Conservation (phyloP, 2,888 invertebrate genomes). For the Lasioglossum pauxillum region DNA sequence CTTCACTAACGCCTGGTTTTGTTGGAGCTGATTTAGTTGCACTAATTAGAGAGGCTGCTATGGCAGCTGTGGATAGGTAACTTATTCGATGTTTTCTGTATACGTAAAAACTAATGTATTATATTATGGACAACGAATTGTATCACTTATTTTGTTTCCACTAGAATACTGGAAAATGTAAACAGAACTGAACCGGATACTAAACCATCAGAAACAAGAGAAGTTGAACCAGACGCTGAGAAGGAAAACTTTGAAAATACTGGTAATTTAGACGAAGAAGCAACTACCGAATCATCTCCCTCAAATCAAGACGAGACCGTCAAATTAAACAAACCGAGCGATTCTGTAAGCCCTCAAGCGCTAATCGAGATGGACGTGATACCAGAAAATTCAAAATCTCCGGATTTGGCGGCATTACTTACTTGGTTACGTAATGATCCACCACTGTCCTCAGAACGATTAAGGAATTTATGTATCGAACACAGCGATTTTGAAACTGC, state of each 20-base stretch:
- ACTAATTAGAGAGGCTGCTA: constrained; percentile 94
- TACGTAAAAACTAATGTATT: background rate
- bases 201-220: constrained; percentile 64
- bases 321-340: constrained; percentile 30
- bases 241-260: constrained; percentile 61
- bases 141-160: constrained; percentile 24
- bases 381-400: constrained; percentile 57
- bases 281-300: constrained; percentile 33
- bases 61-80: constrained; percentile 92
- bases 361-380: constrained; percentile 56
- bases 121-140: constrained; percentile 10
- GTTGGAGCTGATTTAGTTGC: constrained; percentile 97
- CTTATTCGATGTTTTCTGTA: background rate
- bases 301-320: constrained; percentile 35
- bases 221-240: constrained; percentile 48
- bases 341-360: constrained; percentile 28
- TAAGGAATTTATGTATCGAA: constrained; percentile 89
- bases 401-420: constrained; percentile 86
- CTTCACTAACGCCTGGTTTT: constrained; percentile 96
- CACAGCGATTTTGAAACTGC: constrained; percentile 92
- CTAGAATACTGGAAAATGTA: constrained; percentile 81
- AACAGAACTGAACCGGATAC: constrained; percentile 72
- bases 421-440: constrained; percentile 88
- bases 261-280: constrained; percentile 48
- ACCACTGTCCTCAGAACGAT: constrained; percentile 87